Percentiles rank a stretch among this genome's conserved stretches.
phyloP scores from a whole-genome alignment of 35 echinoderm and acorn worm species.

The Ophioderma brevispina region DNA sequence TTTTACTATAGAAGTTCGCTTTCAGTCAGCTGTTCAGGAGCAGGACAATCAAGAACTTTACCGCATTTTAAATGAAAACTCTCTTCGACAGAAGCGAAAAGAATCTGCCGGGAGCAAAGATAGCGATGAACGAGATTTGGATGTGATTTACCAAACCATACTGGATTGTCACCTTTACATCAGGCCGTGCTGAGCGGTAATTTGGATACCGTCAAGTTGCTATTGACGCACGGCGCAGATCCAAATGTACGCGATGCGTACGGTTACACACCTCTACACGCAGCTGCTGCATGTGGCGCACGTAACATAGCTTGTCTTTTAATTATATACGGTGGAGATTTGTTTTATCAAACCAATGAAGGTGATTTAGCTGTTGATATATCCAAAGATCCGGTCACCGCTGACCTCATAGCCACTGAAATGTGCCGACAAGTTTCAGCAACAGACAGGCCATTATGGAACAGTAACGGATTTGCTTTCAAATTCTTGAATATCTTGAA shows the following conservation, averaged over 20 bases:
- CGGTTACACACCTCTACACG: slow-evolving; percentile 80
- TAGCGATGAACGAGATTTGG: slow-evolving; percentile 41
- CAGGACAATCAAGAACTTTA: slow-evolving; percentile 85
- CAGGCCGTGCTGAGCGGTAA: slow-evolving; percentile 85
- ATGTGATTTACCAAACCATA: slow-evolving; percentile 76
- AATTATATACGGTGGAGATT: slow-evolving; percentile 85
- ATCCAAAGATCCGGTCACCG: slow-evolving; percentile 75
- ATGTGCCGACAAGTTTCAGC: slow-evolving; percentile 85
- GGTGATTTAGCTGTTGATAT: slow-evolving; percentile 75
- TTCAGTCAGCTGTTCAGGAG: slow-evolving; percentile 84
- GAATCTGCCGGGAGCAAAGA: slow-evolving; percentile 13
- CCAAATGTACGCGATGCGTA: slow-evolving; percentile 63
- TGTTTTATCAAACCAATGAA: slow-evolving; percentile 57
- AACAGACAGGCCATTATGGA: slow-evolving; percentile 60
- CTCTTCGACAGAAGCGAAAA: neutral
- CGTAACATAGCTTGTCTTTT: slow-evolving; percentile 77
- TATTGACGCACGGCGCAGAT: slow-evolving; percentile 76
- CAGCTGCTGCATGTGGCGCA: slow-evolving; percentile 70
- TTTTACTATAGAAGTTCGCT: slow-evolving; percentile 83
- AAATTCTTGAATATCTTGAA: slow-evolving; percentile 64
- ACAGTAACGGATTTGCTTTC: slow-evolving; percentile 85
- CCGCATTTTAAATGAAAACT: neutral
- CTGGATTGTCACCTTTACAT: slow-evolving; percentile 76
- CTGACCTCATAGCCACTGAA: slow-evolving; percentile 68
- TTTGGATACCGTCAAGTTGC: slow-evolving; percentile 86